Percentiles rank a stretch among this genome's conserved stretches.
These are phyloP conservation scores for Xiphophorus hellerii DNA, from an alignment of 2,113 vertebrate species.

Conservation along the genomic window DNA sequence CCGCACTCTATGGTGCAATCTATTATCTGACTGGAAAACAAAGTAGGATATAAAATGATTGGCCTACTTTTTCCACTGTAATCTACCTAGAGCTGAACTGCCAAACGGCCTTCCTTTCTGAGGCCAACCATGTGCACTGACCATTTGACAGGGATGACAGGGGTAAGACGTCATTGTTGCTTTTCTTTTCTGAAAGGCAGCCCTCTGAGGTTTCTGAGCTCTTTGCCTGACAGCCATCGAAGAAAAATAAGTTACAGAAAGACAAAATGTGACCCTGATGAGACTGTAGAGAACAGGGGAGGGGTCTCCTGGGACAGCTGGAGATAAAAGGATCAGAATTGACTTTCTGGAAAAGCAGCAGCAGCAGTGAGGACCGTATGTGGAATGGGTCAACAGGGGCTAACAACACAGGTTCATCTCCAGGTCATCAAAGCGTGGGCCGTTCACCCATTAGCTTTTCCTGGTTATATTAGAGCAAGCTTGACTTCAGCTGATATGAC, in stretches of 20 bases:
- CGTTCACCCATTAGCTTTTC: slow-evolving; percentile 13
- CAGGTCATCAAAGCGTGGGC: slow-evolving; percentile 40
- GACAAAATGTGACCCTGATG: slow-evolving; percentile 34
- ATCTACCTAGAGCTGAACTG: slow-evolving; percentile 21
- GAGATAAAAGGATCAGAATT: slow-evolving; percentile 54
- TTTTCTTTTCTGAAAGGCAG: slow-evolving; percentile 42
- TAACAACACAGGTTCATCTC: slow-evolving; percentile 36
- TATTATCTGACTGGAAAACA: slow-evolving; percentile 24
- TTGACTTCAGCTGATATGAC: slow-evolving; percentile 6
- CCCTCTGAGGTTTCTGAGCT: slow-evolving; percentile 37
- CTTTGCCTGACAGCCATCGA: slow-evolving; percentile 27
- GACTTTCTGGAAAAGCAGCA: slow-evolving; percentile 47
- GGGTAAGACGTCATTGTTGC: slow-evolving; percentile 35
- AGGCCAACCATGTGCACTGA: slow-evolving; percentile 47
- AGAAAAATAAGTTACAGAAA: slow-evolving; percentile 16
- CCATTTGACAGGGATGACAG: slow-evolving; percentile 65
- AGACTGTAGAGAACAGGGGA: slow-evolving; percentile 40
- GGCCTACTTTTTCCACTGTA: slow-evolving; percentile 4
- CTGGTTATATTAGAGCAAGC: slow-evolving; percentile 29
- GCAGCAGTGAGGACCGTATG: slow-evolving; percentile 14
- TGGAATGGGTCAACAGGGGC: slow-evolving; percentile 52
- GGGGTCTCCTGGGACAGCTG: slow-evolving; percentile 40
- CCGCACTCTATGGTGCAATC: slow-evolving; percentile 8
- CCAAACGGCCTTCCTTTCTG: slow-evolving; percentile 20
- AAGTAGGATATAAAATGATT: slow-evolving; percentile 13